A percentile compares a stretch with the other conserved stretches of the same genome.
Evolutionary conservation across 2,888 invertebrate species (phyloP).

Genomic region (Maniola hyperantus): DNA sequence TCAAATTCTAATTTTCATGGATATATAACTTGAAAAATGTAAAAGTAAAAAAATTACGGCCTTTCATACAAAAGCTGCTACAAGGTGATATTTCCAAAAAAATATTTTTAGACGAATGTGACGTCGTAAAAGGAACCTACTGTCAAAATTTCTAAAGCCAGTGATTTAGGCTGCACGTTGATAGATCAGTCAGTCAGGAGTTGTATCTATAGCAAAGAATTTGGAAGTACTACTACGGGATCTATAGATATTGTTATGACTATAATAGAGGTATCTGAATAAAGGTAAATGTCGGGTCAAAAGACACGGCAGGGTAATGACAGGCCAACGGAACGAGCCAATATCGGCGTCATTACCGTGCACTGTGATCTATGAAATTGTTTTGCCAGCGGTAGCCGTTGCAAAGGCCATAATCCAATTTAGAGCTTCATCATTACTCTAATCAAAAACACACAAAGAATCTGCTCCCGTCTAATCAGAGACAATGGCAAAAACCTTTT

Average conservation of each 20-base stretch:
- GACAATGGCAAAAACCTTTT: constrained; percentile 26
- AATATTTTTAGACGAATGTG: too few species aligned
- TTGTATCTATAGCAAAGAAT: too few species aligned
- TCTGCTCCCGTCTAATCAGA: constrained; percentile 27
- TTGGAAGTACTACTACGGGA: too few species aligned
- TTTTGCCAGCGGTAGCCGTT: constrained; percentile 56
- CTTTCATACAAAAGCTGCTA: too few species aligned
- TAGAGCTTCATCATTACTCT: constrained; percentile 38
- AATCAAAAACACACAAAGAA: constrained; percentile 38
- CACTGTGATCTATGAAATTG: constrained; percentile 51
- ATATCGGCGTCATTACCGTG: constrained; percentile 48
- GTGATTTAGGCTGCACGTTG: too few species aligned
- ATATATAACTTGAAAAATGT: too few species aligned
- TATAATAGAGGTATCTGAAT: constrained; percentile 36
- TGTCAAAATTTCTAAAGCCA: too few species aligned
- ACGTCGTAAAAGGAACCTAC: too few species aligned
- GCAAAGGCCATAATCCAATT: constrained; percentile 57
- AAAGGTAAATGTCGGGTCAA: constrained; percentile 61
- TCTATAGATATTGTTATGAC: constrained; percentile 51
- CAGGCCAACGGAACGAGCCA: constrained; percentile 61
- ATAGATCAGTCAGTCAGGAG: too few species aligned
- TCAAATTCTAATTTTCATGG: too few species aligned
- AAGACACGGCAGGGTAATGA: constrained; percentile 74
- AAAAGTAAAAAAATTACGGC: too few species aligned
- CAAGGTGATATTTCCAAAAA: too few species aligned